Evolutionary conservation across 1,140 invertebrate genomes (phyloP).

Genomic region (Lepidostoma basale): DNA sequence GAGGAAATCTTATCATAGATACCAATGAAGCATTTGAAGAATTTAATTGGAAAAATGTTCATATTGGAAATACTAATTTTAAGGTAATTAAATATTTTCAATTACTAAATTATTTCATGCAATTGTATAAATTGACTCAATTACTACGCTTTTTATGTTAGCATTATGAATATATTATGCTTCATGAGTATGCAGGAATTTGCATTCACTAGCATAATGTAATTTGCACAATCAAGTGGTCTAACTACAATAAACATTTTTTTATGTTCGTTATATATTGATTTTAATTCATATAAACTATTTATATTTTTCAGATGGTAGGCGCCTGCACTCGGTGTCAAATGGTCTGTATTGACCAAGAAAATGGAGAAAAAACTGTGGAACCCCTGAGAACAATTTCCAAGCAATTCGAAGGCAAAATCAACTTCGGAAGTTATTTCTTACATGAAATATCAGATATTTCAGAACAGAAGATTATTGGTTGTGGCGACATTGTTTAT

Average conservation of each 20-base stretch:
- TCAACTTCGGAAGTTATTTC: conserved; percentile 80
- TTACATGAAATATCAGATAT: conserved; percentile 46
- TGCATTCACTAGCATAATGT: too few species aligned
- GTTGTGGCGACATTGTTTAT: conserved; percentile 24
- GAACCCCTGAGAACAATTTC: conserved; percentile 86
- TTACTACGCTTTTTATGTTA: too few species aligned
- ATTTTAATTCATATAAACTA: background rate
- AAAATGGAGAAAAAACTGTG: conserved; percentile 76
- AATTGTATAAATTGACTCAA: too few species aligned
- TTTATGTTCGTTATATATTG: too few species aligned
- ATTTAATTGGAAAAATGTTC: conserved; percentile 71
- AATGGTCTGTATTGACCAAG: conserved; percentile 93
- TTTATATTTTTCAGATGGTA: conserved; percentile 64
- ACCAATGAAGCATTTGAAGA: conserved; percentile 74
- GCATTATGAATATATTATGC: too few species aligned
- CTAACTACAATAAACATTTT: too few species aligned
- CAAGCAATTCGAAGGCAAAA: conserved; percentile 73
- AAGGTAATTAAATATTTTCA: too few species aligned
- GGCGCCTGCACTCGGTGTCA: conserved; percentile 87
- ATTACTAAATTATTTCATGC: too few species aligned
- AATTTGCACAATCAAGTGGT: too few species aligned
- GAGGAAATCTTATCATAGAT: conserved; percentile 72
- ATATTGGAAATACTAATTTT: conserved; percentile 73
- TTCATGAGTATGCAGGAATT: too few species aligned
- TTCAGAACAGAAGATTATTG: conserved; percentile 13